Percentiles rank a stretch among this genome's conserved stretches.
Evolutionary conservation across 2,797 vertebrate species (phyloP).

Genomic region (Lepilemur ruficaudatus): DNA sequence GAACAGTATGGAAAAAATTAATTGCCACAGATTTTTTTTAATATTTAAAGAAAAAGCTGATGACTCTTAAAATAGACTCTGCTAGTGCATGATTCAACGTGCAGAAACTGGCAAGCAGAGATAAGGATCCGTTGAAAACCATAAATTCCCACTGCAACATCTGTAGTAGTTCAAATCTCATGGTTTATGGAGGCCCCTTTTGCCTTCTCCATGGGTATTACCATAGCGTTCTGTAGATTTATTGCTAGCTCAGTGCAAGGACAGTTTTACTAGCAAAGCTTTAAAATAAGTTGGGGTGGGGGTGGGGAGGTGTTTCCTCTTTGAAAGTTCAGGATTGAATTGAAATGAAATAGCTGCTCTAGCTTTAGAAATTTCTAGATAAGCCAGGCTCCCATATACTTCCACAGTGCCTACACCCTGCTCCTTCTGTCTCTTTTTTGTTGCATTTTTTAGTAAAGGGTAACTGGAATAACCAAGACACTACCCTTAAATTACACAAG

Average conservation of each 20-base stretch:
- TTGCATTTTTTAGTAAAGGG: not conserved
- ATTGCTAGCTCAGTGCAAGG: constrained; percentile 79
- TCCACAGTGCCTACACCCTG: not conserved
- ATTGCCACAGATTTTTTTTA: constrained; percentile 74
- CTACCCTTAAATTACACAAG: not conserved
- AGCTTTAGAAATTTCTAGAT: constrained; percentile 51
- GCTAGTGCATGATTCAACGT: constrained; percentile 79
- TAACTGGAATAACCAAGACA: not conserved
- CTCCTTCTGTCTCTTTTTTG: not conserved
- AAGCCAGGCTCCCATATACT: not conserved
- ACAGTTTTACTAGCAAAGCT: constrained; percentile 79
- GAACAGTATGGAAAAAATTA: constrained; percentile 82
- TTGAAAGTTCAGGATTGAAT: constrained; percentile 63
- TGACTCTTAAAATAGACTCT: constrained; percentile 78
- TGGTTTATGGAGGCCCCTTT: constrained; percentile 82
- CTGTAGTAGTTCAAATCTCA: constrained; percentile 81
- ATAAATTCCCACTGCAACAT: constrained; percentile 84
- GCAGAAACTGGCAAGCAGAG: constrained; percentile 83
- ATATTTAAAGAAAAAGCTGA: constrained; percentile 75
- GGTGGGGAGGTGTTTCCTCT: constrained; percentile 59
- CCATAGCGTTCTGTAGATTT: constrained; percentile 76
- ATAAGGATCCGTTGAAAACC: constrained; percentile 80
- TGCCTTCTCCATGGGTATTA: constrained; percentile 78
- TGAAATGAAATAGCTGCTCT: constrained; percentile 57
- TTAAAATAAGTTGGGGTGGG: constrained; percentile 63